Evolutionary conservation across 2,888 invertebrate genomes (phyloP).

Genomic region (Rugalucina vietnamica): DNA sequence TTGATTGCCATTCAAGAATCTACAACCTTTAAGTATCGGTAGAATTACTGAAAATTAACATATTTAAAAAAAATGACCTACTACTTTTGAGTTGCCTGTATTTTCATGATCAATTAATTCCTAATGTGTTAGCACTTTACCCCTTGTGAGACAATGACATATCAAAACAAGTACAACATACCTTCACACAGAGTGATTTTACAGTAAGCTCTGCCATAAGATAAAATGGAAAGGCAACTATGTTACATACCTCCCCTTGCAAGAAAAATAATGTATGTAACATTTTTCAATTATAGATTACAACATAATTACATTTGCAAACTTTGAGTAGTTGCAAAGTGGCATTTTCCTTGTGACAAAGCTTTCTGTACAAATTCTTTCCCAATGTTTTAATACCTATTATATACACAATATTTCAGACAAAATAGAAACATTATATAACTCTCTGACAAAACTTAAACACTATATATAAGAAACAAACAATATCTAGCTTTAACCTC

Average conservation of each 20-base stretch:
- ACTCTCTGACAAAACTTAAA: conserved; percentile 1
- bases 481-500: background rate
- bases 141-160: background rate
- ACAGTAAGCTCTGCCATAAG: background rate
- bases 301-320: too few species aligned
- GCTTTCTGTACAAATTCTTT: background rate
- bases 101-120: background rate
- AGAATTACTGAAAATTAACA: too few species aligned
- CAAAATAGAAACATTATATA: conserved; percentile 1
- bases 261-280: too few species aligned
- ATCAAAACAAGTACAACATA: background rate
- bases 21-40: too few species aligned
- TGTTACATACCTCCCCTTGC: too few species aligned
- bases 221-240: too few species aligned
- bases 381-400: background rate
- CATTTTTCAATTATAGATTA: too few species aligned
- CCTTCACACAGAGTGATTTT: background rate
- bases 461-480: background rate
- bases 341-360: background rate
- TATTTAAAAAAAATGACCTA: too few species aligned
- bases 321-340: background rate
- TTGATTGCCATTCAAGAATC: too few species aligned
- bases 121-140: background rate
- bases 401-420: background rate
- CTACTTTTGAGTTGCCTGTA: background rate